Percentiles rank a stretch among this genome's conserved stretches.
These are phyloP conservation scores for Gymnothorax reevesii DNA, from an alignment of 2,797 vertebrate genomes.

Conservation along the genomic window DNA sequence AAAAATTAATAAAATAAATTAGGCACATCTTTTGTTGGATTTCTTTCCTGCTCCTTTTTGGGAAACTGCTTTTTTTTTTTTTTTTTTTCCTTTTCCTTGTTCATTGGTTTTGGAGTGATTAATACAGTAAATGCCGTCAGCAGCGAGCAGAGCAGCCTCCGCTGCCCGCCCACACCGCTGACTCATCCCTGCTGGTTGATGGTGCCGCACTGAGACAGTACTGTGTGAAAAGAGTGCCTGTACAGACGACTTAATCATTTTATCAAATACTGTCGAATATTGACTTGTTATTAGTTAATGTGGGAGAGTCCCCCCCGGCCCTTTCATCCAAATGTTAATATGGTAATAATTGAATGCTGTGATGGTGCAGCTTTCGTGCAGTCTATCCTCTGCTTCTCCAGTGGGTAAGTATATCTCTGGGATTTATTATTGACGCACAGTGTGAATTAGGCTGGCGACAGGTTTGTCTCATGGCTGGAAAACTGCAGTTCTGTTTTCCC, in stretches of 20 bases:
- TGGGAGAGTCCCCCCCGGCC: neutral
- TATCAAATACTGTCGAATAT: neutral
- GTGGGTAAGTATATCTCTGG: neutral
- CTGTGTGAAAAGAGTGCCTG: neutral
- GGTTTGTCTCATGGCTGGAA: neutral
- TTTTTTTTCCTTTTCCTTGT: too few species aligned
- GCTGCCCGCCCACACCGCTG: slow-evolving; percentile 16
- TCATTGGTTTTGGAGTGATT: neutral
- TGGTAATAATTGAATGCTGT: neutral
- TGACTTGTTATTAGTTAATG: neutral
- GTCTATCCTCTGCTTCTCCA: neutral
- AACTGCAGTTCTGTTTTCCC: neutral
- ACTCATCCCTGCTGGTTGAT: slow-evolving; percentile 23
- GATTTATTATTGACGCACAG: neutral
- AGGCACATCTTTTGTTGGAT: neutral
- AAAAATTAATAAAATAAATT: neutral
- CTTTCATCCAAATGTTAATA: neutral
- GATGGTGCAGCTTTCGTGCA: neutral
- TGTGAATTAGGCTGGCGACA: neutral
- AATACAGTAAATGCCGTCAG: slow-evolving; percentile 5
- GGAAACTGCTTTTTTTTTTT: neutral
- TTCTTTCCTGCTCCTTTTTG: neutral
- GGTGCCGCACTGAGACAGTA: slow-evolving; percentile 2
- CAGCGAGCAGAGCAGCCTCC: neutral
- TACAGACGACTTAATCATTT: neutral